These are phyloP conservation scores for Hipparchia semele DNA, from an alignment of 2,888 invertebrate species.

Conservation along the genomic window DNA sequence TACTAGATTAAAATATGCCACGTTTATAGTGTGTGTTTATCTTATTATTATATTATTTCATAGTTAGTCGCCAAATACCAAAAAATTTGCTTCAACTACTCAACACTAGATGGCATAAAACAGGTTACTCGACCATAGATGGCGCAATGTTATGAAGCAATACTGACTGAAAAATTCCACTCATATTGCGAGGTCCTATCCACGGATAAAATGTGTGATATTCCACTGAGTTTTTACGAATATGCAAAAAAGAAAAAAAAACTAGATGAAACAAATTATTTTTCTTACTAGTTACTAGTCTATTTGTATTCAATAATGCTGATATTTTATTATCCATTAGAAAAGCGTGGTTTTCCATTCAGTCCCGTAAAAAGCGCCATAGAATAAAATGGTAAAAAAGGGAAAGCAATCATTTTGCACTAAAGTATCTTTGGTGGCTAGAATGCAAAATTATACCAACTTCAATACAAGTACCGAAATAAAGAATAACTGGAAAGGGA, in stretches of 20 bases:
- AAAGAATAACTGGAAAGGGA: too few relatives aligned
- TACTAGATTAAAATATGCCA: not conserved
- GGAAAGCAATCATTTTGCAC: not conserved
- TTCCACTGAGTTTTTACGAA: too few relatives aligned
- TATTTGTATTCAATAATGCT: not conserved
- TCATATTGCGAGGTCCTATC: too few relatives aligned
- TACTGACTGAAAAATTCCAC: too few relatives aligned
- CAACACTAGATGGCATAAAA: conserved; percentile 44
- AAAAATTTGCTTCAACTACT: conserved; percentile 38
- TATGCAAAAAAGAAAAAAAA: too few relatives aligned
- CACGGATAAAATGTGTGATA: too few relatives aligned
- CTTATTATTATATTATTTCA: not conserved
- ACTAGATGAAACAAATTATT: too few relatives aligned
- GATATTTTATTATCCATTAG: not conserved
- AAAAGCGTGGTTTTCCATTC: not conserved
- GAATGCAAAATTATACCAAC: too few relatives aligned
- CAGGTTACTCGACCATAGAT: conserved; percentile 54
- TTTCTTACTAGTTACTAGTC: too few relatives aligned
- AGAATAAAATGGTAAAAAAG: not conserved
- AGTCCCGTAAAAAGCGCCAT: not conserved
- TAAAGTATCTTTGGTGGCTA: too few relatives aligned
- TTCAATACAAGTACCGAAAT: too few relatives aligned
- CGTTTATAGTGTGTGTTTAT: not conserved
- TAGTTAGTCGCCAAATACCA: not conserved
- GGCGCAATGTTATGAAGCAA: conserved; percentile 37